These are phyloP conservation scores for Drosophila parabipectinata DNA, from an alignment of 1,140 invertebrate species.

Conservation along the genomic window DNA sequence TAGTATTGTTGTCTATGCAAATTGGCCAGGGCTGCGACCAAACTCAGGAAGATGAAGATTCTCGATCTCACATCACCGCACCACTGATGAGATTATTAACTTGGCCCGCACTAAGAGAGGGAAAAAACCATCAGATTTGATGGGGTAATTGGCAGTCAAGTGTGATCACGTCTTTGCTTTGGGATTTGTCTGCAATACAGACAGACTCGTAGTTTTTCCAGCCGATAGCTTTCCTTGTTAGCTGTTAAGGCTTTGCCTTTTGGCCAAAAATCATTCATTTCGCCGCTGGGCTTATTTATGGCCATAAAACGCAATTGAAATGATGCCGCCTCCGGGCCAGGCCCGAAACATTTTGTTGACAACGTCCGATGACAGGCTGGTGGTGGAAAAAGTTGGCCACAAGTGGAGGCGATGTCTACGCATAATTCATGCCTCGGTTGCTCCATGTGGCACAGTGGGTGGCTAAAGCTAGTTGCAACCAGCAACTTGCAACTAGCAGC, in stretches of 20 bases:
- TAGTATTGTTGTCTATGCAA: slow-evolving; percentile 55
- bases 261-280: slow-evolving; percentile 28
- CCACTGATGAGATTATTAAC: slow-evolving; percentile 67
- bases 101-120: slow-evolving; percentile 15
- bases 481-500: no score
- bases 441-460: slow-evolving; percentile 49
- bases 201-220: no score
- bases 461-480: neutral
- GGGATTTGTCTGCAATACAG: slow-evolving; percentile 14
- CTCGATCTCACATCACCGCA: slow-evolving; percentile 19
- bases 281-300: slow-evolving; percentile 57
- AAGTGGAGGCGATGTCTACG: slow-evolving; percentile 44
- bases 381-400: neutral
- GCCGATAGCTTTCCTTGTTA: slow-evolving; percentile 23
- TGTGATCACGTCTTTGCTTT: slow-evolving; percentile 48
- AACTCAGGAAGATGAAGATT: slow-evolving; percentile 17
- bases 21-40: slow-evolving; percentile 38
- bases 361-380: slow-evolving; percentile 44
- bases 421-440: slow-evolving; percentile 62
- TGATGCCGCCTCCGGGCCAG: slow-evolving; percentile 45
- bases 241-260: slow-evolving; percentile 1
- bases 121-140: slow-evolving; percentile 24
- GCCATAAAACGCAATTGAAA: slow-evolving; percentile 72
- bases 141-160: slow-evolving; percentile 45
- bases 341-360: slow-evolving; percentile 45